phyloP scores from a whole-genome alignment of 1,140 invertebrate genomes.

The Frieseomelitta varia region DNA sequence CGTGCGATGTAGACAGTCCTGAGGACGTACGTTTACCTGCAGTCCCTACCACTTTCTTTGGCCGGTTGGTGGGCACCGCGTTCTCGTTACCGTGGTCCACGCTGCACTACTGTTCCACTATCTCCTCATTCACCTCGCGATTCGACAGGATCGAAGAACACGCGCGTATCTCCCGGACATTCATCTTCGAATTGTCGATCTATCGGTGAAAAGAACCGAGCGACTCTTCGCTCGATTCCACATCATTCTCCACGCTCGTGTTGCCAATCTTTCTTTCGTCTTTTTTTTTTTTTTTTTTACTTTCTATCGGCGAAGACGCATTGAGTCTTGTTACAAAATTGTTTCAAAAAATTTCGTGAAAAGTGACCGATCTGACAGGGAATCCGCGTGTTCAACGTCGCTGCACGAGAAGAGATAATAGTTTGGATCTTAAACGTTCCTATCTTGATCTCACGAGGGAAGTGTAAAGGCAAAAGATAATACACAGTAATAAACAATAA shows the following conservation, averaged over 20 bases:
- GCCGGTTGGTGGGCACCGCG: constrained; percentile 31
- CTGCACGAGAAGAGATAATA: neutral
- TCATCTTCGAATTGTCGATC: constrained; percentile 20
- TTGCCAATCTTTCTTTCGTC: neutral
- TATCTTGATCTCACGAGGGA: neutral
- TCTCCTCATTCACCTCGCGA: constrained; percentile 66
- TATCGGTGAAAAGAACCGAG: neutral
- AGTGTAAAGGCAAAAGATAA: no score
- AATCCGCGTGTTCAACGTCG: neutral
- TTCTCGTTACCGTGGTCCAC: constrained; percentile 71
- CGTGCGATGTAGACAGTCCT: neutral
- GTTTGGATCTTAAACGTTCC: neutral
- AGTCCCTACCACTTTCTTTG: constrained; percentile 51
- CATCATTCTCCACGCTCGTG: neutral
- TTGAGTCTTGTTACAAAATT: neutral
- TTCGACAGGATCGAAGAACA: constrained; percentile 55
- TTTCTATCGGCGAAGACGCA: neutral
- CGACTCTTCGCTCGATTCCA: neutral
- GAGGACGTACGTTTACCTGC: constrained; percentile 29
- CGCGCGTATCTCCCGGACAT: neutral
- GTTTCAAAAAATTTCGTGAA: no score
- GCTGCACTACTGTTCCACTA: constrained; percentile 71
- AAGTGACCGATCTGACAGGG: neutral
- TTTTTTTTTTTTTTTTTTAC: no score
- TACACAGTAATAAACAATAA: no score